Conservation (phyloP, 2,113 vertebrate species). For the Periophthalmodon schlosseri region DNA sequence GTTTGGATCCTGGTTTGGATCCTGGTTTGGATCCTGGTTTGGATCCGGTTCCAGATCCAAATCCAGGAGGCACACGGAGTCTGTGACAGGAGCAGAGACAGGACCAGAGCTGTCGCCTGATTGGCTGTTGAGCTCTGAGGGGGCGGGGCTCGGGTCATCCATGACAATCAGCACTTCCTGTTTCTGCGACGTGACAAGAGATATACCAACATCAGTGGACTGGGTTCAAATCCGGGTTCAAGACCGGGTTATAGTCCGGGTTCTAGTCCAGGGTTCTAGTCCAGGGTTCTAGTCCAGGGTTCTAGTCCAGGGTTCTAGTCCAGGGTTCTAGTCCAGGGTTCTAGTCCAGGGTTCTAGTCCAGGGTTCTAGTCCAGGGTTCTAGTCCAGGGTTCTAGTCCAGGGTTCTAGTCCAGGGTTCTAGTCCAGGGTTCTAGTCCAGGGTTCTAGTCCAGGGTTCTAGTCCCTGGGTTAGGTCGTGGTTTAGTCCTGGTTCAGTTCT, state of each 20-base stretch:
- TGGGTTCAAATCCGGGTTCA: not conserved
- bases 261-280: too few species aligned
- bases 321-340: not conserved
- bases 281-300: too few species aligned
- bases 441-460: too few species aligned
- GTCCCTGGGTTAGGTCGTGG: too few species aligned
- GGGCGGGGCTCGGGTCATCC: constrained; percentile 71
- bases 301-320: not conserved
- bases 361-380: not conserved
- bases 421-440: not conserved
- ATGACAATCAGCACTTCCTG: constrained; percentile 77
- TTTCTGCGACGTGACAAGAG: constrained; percentile 55
- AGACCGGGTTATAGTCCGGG: not conserved
- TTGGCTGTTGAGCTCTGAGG: constrained; percentile 57
- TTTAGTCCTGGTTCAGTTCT: too few species aligned
- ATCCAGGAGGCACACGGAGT: constrained; percentile 50
- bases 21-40: not conserved
- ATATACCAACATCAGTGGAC: not conserved
- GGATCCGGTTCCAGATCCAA: constrained; percentile 44
- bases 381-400: too few species aligned
- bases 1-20: constrained; percentile 16
- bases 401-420: not conserved
- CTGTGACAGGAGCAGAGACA: constrained; percentile 22
- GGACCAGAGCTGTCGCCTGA: constrained; percentile 51
- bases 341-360: too few species aligned